Evolutionary conservation across 1,140 invertebrate genomes (phyloP).

Genomic region (Vanessa tameamea): DNA sequence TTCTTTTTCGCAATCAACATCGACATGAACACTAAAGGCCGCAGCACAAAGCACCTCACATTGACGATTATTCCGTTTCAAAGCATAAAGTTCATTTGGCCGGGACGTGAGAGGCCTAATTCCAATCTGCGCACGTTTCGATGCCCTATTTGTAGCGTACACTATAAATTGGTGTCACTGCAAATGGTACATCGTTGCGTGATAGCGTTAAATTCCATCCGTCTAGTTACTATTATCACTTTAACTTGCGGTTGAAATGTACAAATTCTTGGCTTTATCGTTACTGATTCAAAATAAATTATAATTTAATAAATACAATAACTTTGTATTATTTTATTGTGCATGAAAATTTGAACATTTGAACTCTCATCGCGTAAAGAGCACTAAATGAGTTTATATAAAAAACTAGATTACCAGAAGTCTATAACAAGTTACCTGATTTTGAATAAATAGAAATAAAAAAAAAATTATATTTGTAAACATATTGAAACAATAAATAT

Average conservation of each 20-base stretch:
- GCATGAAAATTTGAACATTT: too few species aligned
- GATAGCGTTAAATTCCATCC: constrained; percentile 8
- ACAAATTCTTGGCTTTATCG: background rate
- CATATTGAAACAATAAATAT: too few species aligned
- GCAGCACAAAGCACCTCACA: constrained; percentile 28
- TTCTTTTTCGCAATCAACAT: constrained; percentile 21
- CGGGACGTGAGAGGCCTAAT: constrained; percentile 38
- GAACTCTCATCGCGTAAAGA: too few species aligned
- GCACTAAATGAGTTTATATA: too few species aligned
- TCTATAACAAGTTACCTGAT: too few species aligned
- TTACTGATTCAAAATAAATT: background rate
- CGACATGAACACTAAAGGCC: constrained; percentile 5
- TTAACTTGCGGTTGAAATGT: background rate
- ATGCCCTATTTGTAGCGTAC: constrained; percentile 21
- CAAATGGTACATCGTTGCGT: constrained; percentile 5
- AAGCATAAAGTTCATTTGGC: constrained; percentile 42
- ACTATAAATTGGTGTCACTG: constrained; percentile 20
- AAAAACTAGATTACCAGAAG: too few species aligned
- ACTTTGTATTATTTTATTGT: too few species aligned
- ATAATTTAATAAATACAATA: too few species aligned
- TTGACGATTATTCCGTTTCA: constrained; percentile 38
- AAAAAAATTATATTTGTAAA: too few species aligned
- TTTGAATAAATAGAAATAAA: too few species aligned
- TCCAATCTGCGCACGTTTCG: constrained; percentile 38
- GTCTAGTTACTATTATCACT: constrained; percentile 10